These are phyloP conservation scores for Gadopsis bispinosus DNA, from an alignment of 2,797 vertebrate species.

Conservation along the genomic window DNA sequence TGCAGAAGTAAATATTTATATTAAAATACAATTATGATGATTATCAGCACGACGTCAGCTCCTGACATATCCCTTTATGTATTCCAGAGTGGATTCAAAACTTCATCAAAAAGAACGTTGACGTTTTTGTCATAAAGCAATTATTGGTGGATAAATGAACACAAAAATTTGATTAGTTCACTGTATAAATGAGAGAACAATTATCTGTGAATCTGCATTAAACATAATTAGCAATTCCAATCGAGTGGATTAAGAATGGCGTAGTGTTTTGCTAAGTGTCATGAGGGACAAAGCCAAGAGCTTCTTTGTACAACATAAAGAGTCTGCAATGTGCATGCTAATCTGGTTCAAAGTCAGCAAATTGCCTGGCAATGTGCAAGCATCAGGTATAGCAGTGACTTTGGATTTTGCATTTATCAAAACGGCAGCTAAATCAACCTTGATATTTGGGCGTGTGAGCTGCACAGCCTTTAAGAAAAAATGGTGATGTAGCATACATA, in stretches of 20 bases:
- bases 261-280: slow-evolving; percentile 72
- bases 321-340: slow-evolving; percentile 54
- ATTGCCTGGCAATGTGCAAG: slow-evolving; percentile 48
- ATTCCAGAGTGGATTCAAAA: slow-evolving; percentile 50
- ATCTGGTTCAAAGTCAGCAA: slow-evolving; percentile 63
- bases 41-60: slow-evolving; percentile 35
- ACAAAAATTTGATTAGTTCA: slow-evolving; percentile 65
- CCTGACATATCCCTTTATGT: slow-evolving; percentile 22
- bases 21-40: slow-evolving; percentile 35
- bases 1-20: slow-evolving; percentile 18
- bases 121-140: slow-evolving; percentile 49
- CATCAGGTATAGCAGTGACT: slow-evolving; percentile 59
- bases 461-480: slow-evolving; percentile 38
- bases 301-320: slow-evolving; percentile 61
- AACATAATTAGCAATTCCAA: slow-evolving; percentile 78
- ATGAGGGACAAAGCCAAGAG: slow-evolving; percentile 69
- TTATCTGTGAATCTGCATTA: slow-evolving; percentile 76
- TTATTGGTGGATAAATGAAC: slow-evolving; percentile 62
- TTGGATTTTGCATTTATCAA: slow-evolving; percentile 51
- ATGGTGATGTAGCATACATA: slow-evolving; percentile 56
- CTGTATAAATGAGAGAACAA: slow-evolving; percentile 68
- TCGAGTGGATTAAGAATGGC: slow-evolving; percentile 70
- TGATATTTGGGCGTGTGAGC: slow-evolving; percentile 50
- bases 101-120: slow-evolving; percentile 25
- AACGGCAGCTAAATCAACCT: slow-evolving; percentile 56